These are phyloP conservation scores for Artibeus jamaicensis DNA, from an alignment of 2,797 vertebrate species.

Conservation along the genomic window DNA sequence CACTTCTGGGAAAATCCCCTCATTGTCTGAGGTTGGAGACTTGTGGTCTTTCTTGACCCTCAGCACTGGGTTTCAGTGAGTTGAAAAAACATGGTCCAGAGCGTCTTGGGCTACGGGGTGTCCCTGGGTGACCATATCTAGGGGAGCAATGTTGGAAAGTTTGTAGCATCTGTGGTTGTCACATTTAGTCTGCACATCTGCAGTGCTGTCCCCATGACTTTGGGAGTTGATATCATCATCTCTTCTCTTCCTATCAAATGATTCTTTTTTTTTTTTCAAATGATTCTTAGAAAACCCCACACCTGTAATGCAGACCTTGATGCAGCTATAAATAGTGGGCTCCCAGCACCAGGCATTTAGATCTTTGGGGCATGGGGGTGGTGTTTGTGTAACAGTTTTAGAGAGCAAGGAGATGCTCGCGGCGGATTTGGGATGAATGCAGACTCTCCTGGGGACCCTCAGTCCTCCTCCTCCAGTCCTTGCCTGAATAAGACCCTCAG, in stretches of 20 bases:
- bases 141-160: not conserved
- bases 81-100: not conserved
- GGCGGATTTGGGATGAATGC: not conserved
- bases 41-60: not conserved
- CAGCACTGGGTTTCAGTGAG: not conserved
- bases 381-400: not conserved
- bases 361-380: not conserved
- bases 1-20: not conserved
- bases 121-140: not conserved
- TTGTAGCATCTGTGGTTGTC: not conserved
- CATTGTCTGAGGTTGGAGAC: not conserved
- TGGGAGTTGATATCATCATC: not conserved
- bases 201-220: not conserved
- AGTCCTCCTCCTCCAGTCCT: rapidly evolving
- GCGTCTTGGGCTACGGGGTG: not conserved
- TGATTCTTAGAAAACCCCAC: not conserved
- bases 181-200: not conserved
- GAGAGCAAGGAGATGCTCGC: not conserved
- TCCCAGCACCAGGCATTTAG: not conserved
- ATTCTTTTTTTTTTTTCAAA: not conserved
- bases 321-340: not conserved
- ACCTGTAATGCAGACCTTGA: not conserved
- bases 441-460: not conserved
- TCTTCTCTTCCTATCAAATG: not conserved
- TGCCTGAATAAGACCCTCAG: not conserved